Evolutionary conservation across 2,113 vertebrate species (phyloP), one percentile per base, ranked within the genome.

Genomic region (Pelecanoides urinatrix): DNA sequence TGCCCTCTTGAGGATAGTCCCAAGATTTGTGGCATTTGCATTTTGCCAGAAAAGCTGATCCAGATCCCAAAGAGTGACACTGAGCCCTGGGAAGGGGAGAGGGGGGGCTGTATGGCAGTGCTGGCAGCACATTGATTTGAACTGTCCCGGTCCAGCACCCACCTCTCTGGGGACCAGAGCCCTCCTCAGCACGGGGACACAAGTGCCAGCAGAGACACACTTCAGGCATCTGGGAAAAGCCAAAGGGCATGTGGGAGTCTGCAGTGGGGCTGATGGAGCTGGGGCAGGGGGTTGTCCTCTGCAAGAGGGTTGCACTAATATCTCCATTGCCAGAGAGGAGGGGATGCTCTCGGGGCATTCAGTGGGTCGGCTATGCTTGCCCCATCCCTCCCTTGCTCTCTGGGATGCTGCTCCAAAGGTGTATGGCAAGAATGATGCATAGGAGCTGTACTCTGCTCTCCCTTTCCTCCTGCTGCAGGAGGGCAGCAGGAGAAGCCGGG

Each of bases 281-380:
- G 42, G 34, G 32, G 29, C 32, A 55, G 45, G 27, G 38, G 7
- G 0, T 1, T 86, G 40, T 19, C 20, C 18, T 66, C 66, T 74
- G 55, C 23, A 58, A 40, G 45, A 42, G 5, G 9, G 21, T 55
- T 63, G 52, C 22, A 12, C 26, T 34, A 29, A 26, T 49, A 3
- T 73, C n/a, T 73, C 65, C 9, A 6, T 20, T 49, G 27, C 10
- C n/a, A 58, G 49, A 65, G 53, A 86, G 11, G 17, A 74, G 61
- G 2, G 5, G 25, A 67, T 77, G 32, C 5, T 78, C 34, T 40
- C 0, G 0, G 38, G 36, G 11, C 6, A 36, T 77, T 77, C 1
- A 1, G 10, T 9, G 27, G 36, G 14, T 38, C 0, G 1, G 11
- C 30, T 61, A 19, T n/a, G 38, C 10, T 76, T 76, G 22, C 23